phyloP scores from a whole-genome alignment of 2,797 vertebrate species.

The Etheostoma nigrum region DNA sequence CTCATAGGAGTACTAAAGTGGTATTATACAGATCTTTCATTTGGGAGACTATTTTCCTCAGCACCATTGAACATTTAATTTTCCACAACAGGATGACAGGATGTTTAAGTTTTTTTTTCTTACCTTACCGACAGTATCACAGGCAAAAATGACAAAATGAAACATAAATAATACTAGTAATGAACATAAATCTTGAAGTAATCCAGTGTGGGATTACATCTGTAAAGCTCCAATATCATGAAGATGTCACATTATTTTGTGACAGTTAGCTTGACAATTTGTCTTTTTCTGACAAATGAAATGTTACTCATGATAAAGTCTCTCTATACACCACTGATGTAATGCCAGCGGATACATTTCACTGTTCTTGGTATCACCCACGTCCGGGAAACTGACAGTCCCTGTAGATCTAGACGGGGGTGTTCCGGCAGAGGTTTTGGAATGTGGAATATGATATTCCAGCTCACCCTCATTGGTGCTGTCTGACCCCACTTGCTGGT shows the following conservation, averaged over 20 bases:
- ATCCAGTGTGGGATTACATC: conserved; percentile 18
- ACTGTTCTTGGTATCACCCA: neutral
- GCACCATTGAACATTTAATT: conserved; percentile 45
- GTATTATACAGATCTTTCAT: conserved; percentile 54
- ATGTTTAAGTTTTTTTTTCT: neutral
- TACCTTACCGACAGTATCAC: conserved; percentile 10
- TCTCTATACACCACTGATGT: neutral
- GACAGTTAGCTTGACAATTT: conserved; percentile 14
- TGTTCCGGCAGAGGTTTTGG: conserved; percentile 59
- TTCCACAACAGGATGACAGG: conserved; percentile 28
- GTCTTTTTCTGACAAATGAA: conserved; percentile 13
- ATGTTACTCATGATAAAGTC: neutral
- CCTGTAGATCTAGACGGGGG: conserved; percentile 38
- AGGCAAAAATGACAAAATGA: neutral
- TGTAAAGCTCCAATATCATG: conserved; percentile 1
- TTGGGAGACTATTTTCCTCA: conserved; percentile 31
- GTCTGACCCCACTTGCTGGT: conserved; percentile 70
- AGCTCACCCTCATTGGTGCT: conserved; percentile 49
- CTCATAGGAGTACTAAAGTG: conserved; percentile 39
- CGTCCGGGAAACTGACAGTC: conserved; percentile 10
- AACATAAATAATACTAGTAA: neutral
- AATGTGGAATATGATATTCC: conserved; percentile 70
- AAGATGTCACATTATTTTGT: conserved; percentile 23
- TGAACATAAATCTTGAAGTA: neutral
- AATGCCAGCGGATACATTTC: neutral